Conservation (phyloP, 2,888 invertebrate species). For the Rotaria sp. region DNA sequence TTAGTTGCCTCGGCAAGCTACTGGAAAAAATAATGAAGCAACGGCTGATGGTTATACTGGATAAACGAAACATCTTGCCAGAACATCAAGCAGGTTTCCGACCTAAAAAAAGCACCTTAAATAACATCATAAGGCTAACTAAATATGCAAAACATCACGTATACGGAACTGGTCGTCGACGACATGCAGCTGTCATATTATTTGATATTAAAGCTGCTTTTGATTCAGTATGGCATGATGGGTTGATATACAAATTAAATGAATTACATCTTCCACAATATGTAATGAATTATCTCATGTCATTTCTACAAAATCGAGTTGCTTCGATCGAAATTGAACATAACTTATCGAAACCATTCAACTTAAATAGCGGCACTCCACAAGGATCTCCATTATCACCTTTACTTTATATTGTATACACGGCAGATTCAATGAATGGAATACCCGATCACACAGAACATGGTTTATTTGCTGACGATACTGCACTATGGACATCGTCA, state of each 20-base stretch:
- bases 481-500: too few species aligned
- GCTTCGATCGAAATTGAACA: too few species aligned
- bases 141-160: background rate
- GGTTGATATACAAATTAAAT: too few species aligned
- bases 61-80: slow-evolving; percentile 12
- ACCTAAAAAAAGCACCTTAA: slow-evolving; percentile 1
- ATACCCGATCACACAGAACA: too few species aligned
- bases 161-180: slow-evolving; percentile 23
- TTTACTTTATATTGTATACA: too few species aligned
- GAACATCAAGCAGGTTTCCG: slow-evolving; percentile 30
- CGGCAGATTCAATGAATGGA: too few species aligned
- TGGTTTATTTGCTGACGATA: too few species aligned
- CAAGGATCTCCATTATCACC: too few species aligned
- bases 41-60: slow-evolving; percentile 23
- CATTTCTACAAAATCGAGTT: background rate
- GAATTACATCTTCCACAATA: too few species aligned
- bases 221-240: too few species aligned
- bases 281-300: background rate
- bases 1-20: background rate
- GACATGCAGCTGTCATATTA: background rate
- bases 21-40: slow-evolving; percentile 26
- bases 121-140: background rate
- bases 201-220: background rate
- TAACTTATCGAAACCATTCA: background rate
- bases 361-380: background rate